Evolutionary conservation across 2,113 vertebrate genomes (phyloP), one percentile per base, ranked within the genome.

Genomic region (Trichomycterus rosablanca): DNA sequence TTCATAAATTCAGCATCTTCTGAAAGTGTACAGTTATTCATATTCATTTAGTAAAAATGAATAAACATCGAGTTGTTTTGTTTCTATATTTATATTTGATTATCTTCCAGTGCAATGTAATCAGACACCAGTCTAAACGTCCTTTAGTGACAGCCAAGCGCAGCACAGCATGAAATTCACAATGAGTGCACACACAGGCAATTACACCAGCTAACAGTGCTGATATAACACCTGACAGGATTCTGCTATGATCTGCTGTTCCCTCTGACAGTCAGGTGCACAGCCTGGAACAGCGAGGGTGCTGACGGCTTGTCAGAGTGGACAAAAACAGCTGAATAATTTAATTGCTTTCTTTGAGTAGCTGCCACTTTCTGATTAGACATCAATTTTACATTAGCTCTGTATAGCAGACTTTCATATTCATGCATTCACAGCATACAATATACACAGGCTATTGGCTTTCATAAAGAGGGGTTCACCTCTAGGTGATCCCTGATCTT

Each of bases 351-450:
- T 57, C 74, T 61, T 68, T 66, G 73, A 67, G 79, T 45, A 75
- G 75, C 72, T 42, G 65, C 70, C 71, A 75, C 70, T 77, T 84
- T 87, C 81, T 83, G 83, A 86, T 69, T 40, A 66, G 56, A 68
- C 81, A 88, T 89, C 43, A 86, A 88, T 88, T 82, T 87, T 87
- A 76, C 81, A 86, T 85, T 76, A 64, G 70, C 26, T 45, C 74
- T 85, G 80, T 78, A 4, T 20, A 63, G 77, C 56, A 35, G 28
- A 37, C 65, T 26, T 52, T 35, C 40, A 64, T 64, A 60, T 59
- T 26, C 48, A 53, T 59, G 18, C 48, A 53, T 19, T 19, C 46
- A 44, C 46, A 24, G 44, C 14, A 9, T 15, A 5, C 45, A 37
- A 20, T 22, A 50, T 15, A 19, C 48, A 52, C 11, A 34, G 10